A percentile compares a stretch with the other conserved stretches of the same genome.
Conservation (phyloP, 2,797 vertebrate genomes). For the Cetoscarus ocellatus region DNA sequence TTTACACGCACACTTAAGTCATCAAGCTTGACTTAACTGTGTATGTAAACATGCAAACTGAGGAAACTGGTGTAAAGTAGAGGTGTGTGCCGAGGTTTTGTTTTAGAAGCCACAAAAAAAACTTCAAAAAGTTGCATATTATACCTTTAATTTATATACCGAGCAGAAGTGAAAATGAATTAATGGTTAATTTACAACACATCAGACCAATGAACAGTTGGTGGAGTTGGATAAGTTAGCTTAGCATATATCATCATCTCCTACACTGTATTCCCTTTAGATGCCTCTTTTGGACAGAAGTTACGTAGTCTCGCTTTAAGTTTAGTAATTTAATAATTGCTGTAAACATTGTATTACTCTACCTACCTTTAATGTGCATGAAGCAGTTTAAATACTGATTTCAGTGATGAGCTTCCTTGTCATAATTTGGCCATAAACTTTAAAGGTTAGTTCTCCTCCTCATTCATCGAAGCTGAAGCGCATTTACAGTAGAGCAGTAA, state of each 20-base stretch:
- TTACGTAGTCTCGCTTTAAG: slow-evolving; percentile 18
- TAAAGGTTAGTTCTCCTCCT: slow-evolving; percentile 47
- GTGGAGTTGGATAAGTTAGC: background rate
- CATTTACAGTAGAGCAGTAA: slow-evolving; percentile 76
- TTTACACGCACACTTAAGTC: too few species aligned
- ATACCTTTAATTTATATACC: too few species aligned
- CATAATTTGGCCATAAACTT: slow-evolving; percentile 46
- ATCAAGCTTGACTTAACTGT: too few species aligned
- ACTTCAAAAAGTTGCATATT: too few species aligned
- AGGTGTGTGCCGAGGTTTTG: too few species aligned
- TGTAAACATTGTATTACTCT: slow-evolving; percentile 3
- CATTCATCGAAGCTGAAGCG: slow-evolving; percentile 59
- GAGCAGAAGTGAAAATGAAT: too few species aligned
- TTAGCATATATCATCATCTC: background rate
- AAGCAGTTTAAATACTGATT: slow-evolving; percentile 44
- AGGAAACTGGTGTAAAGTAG: too few species aligned
- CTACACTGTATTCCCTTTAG: background rate
- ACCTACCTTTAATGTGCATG: slow-evolving; percentile 36
- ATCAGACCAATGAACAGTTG: too few species aligned
- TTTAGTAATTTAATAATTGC: slow-evolving; percentile 1
- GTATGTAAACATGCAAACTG: too few species aligned
- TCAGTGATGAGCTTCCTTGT: slow-evolving; percentile 1
- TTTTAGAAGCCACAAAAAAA: too few species aligned
- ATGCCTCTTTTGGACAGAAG: background rate
- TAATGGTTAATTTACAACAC: too few species aligned